Conservation (phyloP, 2,888 invertebrate species). For the Acronicta alni region DNA sequence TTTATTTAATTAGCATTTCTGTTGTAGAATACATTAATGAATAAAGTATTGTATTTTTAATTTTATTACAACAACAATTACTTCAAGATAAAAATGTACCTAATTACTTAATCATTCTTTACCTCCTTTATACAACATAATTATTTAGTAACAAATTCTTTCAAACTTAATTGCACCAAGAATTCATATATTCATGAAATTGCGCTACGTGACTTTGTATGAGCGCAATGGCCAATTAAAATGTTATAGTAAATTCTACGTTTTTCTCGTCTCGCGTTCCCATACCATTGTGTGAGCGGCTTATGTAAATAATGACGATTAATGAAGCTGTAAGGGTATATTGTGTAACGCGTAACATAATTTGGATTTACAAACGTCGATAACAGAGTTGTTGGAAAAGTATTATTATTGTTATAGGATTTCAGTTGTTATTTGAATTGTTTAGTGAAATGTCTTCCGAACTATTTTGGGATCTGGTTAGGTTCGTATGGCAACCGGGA, state of each 20-base stretch:
- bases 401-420: too few species aligned
- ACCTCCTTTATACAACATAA: slow-evolving; percentile 35
- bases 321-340: slow-evolving; percentile 56
- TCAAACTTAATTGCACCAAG: slow-evolving; percentile 32
- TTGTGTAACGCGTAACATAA: slow-evolving; percentile 59
- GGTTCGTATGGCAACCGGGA: too few species aligned
- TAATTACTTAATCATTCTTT: slow-evolving; percentile 48
- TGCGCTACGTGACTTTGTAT: slow-evolving; percentile 46
- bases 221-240: slow-evolving; percentile 56
- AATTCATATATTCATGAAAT: slow-evolving; percentile 50
- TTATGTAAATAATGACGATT: slow-evolving; percentile 73
- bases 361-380: slow-evolving; percentile 29
- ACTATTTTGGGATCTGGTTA: too few species aligned
- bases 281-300: slow-evolving; percentile 65
- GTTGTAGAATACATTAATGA: too few species aligned
- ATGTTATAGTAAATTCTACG: slow-evolving; percentile 54
- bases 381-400: background rate
- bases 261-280: slow-evolving; percentile 59
- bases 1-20: too few species aligned
- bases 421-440: too few species aligned
- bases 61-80: too few species aligned
- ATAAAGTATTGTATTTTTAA: too few species aligned
- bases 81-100: too few species aligned
- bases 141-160: slow-evolving; percentile 52
- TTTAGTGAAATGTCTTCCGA: too few species aligned